phyloP scores from a whole-genome alignment of 2,888 invertebrate genomes.

The Polydrusus cervinus region DNA sequence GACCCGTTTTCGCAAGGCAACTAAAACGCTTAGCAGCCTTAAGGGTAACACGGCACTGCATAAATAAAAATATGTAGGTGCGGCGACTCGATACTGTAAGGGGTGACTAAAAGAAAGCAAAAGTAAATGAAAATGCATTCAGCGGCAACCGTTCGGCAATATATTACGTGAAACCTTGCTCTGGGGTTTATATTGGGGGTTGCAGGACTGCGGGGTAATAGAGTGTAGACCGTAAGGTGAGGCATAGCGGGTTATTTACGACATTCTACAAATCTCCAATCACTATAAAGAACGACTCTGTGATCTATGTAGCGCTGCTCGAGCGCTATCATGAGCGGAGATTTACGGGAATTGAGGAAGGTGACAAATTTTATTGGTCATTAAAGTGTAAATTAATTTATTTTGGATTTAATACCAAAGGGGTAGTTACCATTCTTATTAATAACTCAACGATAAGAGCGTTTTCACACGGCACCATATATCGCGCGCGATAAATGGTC shows the following conservation, averaged over 20 bases:
- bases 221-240: constrained; percentile 59
- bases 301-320: constrained; percentile 34
- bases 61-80: constrained; percentile 43
- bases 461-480: too few species aligned
- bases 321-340: constrained; percentile 24
- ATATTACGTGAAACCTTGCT: constrained; percentile 60
- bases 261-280: constrained; percentile 65
- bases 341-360: constrained; percentile 16
- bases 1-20: too few species aligned
- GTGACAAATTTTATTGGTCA: constrained; percentile 26
- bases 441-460: too few species aligned
- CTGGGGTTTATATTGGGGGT: constrained; percentile 47
- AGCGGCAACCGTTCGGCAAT: constrained; percentile 60
- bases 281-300: constrained; percentile 59
- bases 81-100: constrained; percentile 38
- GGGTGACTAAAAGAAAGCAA: constrained; percentile 54
- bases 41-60: constrained; percentile 2
- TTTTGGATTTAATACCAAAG: constrained; percentile 1
- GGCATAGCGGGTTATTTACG: constrained; percentile 63
- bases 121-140: constrained; percentile 62
- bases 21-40: too few species aligned
- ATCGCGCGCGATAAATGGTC: too few species aligned
- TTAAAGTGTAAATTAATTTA: constrained; percentile 17
- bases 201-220: constrained; percentile 45
- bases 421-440: neutral